Base-by-base conservation (phyloP, 2,113 vertebrate genomes). In the Lonchura striata region DNA sequence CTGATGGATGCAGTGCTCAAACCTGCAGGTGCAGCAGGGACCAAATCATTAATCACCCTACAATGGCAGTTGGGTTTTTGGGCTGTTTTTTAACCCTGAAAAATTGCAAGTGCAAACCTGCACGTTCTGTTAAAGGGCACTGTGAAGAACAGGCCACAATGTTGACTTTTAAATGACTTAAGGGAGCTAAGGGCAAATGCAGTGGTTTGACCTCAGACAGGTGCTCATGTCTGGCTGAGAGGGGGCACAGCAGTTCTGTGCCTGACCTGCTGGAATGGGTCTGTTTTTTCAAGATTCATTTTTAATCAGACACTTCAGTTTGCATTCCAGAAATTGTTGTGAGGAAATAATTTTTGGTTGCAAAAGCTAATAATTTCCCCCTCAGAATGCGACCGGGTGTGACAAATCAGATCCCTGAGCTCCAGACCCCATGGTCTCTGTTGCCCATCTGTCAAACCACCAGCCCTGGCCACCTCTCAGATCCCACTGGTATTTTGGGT, bases 1-100 rank as follows among this genome's bases (percentile, higher is more conserved):
- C 79, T 93, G 95, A 90, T 88, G 92, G 96, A 90, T 94, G 92
- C 94, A 22, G 4, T 6, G 72, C 9, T 66, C 20, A 13, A 21
- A 52, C 21, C 75, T 42, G 88, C 95, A 88, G 85, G 71, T 86
- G 88, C 86, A 86, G 91, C 66, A 2, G 64, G 75, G 60, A 84
- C 46, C 8, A 4, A 24, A 82, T n/a, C 92, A 77, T 95, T 86
- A 92, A 95, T 96, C 95, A 93, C 69, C 64, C 64, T 64, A 11
- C 85, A 71, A 2, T 21, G 24, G 76, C 79, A 64, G 19, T 18
- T 13, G 30, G 57, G 9, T 6, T 31, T 88, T 68, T 42, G 35
- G 3, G 3, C 10, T 16, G 35, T 46, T 57, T 77, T 86, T 42
- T 50, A 6, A 4, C 19, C 41, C 47, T 49, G 76, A 63, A 93